Percentiles rank a stretch among this genome's conserved stretches.
Conservation (phyloP, 1,140 invertebrate genomes). For the Pseudobourletiella spinata region DNA sequence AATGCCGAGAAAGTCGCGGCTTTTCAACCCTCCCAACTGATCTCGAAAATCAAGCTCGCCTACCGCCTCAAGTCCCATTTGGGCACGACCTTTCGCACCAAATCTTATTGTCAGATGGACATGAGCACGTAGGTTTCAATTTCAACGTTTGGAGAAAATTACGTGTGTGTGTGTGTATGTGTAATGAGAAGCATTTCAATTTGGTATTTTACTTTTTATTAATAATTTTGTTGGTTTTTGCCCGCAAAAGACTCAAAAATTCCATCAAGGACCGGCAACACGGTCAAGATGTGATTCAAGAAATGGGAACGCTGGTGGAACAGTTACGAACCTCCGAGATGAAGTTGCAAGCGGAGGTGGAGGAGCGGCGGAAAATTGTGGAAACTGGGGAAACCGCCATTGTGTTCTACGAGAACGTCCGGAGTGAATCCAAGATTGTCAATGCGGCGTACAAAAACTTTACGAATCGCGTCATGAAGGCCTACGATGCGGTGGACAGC, state of each 20-base stretch:
- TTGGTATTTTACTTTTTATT: background rate
- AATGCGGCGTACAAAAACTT: constrained; percentile 34
- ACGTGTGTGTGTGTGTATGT: background rate
- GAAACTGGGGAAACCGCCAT: constrained; percentile 33
- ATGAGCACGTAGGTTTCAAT: constrained; percentile 18
- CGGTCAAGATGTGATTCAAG: constrained; percentile 30
- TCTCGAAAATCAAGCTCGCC: constrained; percentile 28
- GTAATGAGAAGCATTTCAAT: too few species aligned
- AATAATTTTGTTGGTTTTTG: too few species aligned
- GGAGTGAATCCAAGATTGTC: constrained; percentile 33
- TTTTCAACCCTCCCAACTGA: constrained; percentile 25
- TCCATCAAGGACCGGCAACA: constrained; percentile 33
- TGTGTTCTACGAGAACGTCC: constrained; percentile 35
- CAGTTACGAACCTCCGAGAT: constrained; percentile 19
- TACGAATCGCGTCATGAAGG: constrained; percentile 21
- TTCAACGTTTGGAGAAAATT: background rate
- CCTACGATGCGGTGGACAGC: constrained; percentile 28
- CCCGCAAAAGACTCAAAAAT: constrained; percentile 17
- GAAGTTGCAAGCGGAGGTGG: constrained; percentile 30
- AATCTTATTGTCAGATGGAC: constrained; percentile 33
- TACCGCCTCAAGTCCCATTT: constrained; percentile 33
- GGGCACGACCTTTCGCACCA: constrained; percentile 32
- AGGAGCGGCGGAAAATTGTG: constrained; percentile 33
- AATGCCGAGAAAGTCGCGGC: constrained; percentile 27
- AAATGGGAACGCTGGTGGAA: constrained; percentile 24